Conservation (phyloP, 2,113 vertebrate genomes). For the Pholis gunnellus region DNA sequence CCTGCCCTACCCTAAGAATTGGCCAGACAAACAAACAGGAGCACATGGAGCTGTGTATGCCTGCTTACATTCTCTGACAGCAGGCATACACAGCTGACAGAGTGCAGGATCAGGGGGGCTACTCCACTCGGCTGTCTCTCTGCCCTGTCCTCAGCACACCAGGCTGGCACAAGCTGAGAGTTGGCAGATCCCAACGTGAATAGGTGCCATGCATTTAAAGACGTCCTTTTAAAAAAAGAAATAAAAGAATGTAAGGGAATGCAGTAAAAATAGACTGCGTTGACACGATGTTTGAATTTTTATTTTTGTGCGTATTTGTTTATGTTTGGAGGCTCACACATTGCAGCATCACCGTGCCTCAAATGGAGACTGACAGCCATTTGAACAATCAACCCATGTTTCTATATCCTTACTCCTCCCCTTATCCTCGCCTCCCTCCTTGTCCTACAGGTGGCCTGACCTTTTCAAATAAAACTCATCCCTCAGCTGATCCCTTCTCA, state of each 20-base stretch:
- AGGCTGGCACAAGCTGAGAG: slow-evolving; percentile 45
- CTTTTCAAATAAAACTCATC: slow-evolving; percentile 52
- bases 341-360: slow-evolving; percentile 17
- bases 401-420: slow-evolving; percentile 2
- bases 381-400: slow-evolving; percentile 29
- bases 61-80: slow-evolving; percentile 47
- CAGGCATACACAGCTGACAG: slow-evolving; percentile 50
- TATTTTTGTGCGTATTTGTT: slow-evolving; percentile 27
- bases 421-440: slow-evolving; percentile 7
- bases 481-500: slow-evolving; percentile 24
- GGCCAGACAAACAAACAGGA: slow-evolving; percentile 49
- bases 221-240: neutral
- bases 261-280: slow-evolving; percentile 12
- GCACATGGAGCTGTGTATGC: slow-evolving; percentile 52
- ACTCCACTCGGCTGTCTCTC: slow-evolving; percentile 59
- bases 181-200: slow-evolving; percentile 49
- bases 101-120: slow-evolving; percentile 56
- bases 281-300: neutral
- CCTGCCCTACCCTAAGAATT: slow-evolving; percentile 32
- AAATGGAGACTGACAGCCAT: slow-evolving; percentile 28
- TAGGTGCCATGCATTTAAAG: slow-evolving; percentile 49
- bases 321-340: slow-evolving; percentile 18
- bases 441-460: slow-evolving; percentile 47
- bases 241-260: slow-evolving; percentile 2
- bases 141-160: slow-evolving; percentile 50